These are phyloP conservation scores for Oreocharis arfaki DNA, from an alignment of 2,113 vertebrate species.

Conservation along the genomic window DNA sequence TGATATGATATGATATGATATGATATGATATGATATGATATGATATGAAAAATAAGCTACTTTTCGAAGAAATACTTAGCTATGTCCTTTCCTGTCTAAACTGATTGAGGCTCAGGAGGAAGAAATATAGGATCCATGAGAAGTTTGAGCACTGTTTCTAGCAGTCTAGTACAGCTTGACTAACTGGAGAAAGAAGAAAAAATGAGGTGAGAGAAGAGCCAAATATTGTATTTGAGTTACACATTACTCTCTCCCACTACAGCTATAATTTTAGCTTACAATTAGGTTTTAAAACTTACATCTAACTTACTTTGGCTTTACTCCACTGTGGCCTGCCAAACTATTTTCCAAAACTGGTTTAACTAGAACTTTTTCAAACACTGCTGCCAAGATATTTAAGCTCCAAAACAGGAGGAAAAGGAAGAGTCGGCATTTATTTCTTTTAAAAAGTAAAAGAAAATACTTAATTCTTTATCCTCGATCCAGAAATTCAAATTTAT, in stretches of 20 bases:
- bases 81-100: not conserved
- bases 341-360: slow-evolving; percentile 24
- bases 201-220: not conserved
- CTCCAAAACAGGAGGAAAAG: not conserved
- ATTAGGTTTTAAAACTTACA: not conserved
- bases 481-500: slow-evolving; percentile 28
- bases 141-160: not conserved
- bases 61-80: not conserved
- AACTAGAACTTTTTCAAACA: not conserved
- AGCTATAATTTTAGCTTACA: not conserved
- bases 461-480: not conserved
- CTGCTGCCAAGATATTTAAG: not conserved
- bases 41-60: not conserved
- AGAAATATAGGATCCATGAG: not conserved
- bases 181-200: not conserved
- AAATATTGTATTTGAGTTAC: not conserved
- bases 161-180: not conserved
- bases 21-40: not conserved
- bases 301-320: not conserved
- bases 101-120: not conserved
- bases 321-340: not conserved
- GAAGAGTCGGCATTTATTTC: not conserved
- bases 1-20: too few relatives aligned
- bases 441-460: not conserved
- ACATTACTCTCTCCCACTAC: not conserved